Percentiles rank a stretch among this genome's conserved stretches.
phyloP scores from a whole-genome alignment of 2,888 invertebrate species.

The Pasiphila rectangulata region DNA sequence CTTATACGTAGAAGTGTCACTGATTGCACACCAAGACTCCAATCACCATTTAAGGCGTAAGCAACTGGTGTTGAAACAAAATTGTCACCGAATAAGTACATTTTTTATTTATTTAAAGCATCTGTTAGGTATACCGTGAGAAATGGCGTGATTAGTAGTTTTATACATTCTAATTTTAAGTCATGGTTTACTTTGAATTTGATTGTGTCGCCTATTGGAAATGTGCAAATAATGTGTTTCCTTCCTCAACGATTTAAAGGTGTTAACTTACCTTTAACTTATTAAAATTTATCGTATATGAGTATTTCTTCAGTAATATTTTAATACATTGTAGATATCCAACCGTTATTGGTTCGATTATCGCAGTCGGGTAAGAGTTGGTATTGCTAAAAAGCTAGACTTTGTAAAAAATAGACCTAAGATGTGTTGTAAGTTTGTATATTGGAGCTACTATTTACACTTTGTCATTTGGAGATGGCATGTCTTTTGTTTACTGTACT shows the following conservation, averaged over 20 bases:
- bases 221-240: slow-evolving; percentile 8
- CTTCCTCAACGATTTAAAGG: slow-evolving; percentile 2
- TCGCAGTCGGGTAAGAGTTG: slow-evolving; percentile 61
- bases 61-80: slow-evolving; percentile 18
- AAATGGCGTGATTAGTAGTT: slow-evolving; percentile 14
- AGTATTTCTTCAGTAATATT: slow-evolving; percentile 4
- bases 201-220: slow-evolving; percentile 8
- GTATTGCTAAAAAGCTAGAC: slow-evolving; percentile 4
- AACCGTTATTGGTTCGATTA: slow-evolving; percentile 70
- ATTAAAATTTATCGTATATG: not conserved
- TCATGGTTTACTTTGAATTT: slow-evolving; percentile 28
- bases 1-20: slow-evolving; percentile 31
- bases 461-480: slow-evolving; percentile 45
- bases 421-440: slow-evolving; percentile 19
- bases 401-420: not conserved
- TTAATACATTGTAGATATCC: slow-evolving; percentile 47
- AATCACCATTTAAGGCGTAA: slow-evolving; percentile 26
- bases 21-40: slow-evolving; percentile 30
- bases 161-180: slow-evolving; percentile 14
- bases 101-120: slow-evolving; percentile 22
- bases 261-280: slow-evolving; percentile 1
- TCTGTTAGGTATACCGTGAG: slow-evolving; percentile 20
- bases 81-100: slow-evolving; percentile 16
- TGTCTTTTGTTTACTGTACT: slow-evolving; percentile 21
- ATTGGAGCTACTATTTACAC: slow-evolving; percentile 29